These are phyloP conservation scores for Alouatta palliata DNA, from an alignment of 2,113 vertebrate species.

Conservation along the genomic window DNA sequence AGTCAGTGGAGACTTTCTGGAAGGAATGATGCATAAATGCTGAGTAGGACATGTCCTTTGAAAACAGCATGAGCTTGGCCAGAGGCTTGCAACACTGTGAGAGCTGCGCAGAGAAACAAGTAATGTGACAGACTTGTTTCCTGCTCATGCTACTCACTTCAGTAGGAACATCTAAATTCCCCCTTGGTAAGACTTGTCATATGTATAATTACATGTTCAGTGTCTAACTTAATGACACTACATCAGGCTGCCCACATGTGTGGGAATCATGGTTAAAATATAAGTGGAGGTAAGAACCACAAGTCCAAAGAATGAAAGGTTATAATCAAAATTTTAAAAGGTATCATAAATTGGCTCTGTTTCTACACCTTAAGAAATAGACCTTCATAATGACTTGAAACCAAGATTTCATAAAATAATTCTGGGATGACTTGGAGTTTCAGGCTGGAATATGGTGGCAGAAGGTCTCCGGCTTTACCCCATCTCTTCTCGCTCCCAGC, in stretches of 20 bases:
- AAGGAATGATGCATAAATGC: rapidly evolving
- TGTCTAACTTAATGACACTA: background rate
- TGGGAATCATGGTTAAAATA: background rate
- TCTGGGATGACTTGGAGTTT: background rate
- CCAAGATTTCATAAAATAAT: background rate
- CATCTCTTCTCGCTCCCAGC: background rate
- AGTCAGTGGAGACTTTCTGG: background rate
- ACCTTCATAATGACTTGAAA: background rate
- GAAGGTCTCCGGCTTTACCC: background rate
- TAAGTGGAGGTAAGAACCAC: background rate
- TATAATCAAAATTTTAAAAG: background rate
- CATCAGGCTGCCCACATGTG: background rate
- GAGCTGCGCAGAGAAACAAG: background rate
- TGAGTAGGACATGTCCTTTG: no score
- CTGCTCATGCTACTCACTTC: background rate
- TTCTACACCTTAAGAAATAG: background rate
- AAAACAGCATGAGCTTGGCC: background rate
- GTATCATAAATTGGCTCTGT: background rate
- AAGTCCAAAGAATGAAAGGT: background rate
- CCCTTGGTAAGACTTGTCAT: background rate
- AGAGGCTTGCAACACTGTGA: background rate
- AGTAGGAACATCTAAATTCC: background rate
- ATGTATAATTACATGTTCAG: background rate
- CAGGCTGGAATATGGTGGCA: background rate
- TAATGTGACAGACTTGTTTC: background rate